A percentile compares a stretch with the other conserved stretches of the same genome.
Evolutionary conservation across 2,113 vertebrate species (phyloP).

Genomic region (Diadophis punctatus): DNA sequence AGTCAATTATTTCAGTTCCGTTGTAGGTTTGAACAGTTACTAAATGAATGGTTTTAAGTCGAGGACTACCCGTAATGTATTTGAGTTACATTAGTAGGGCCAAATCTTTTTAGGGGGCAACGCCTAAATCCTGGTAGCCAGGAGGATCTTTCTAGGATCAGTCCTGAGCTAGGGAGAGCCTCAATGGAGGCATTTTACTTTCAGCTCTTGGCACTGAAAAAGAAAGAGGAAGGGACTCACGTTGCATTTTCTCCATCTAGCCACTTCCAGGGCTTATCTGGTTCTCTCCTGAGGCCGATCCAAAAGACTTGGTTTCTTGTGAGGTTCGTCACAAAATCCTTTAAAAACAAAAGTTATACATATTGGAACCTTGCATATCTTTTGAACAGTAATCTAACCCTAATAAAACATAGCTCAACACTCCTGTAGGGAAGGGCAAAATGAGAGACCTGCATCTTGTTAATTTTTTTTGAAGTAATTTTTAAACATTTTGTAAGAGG

Average conservation of each 20-base stretch:
- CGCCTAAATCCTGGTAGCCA: neutral
- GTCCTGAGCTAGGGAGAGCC: fast-evolving
- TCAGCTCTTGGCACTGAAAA: neutral
- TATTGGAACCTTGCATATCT: neutral
- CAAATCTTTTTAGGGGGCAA: neutral
- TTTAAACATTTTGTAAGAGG: too few species aligned
- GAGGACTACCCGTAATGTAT: neutral
- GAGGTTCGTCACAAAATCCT: neutral
- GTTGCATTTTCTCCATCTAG: neutral
- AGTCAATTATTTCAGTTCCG: neutral
- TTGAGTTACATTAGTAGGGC: neutral
- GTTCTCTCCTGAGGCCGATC: neutral
- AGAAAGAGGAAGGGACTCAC: neutral
- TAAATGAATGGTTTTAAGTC: neutral
- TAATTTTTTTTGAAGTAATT: neutral
- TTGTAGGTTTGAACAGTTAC: too few species aligned
- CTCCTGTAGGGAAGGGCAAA: neutral
- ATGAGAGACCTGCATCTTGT: neutral
- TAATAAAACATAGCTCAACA: neutral
- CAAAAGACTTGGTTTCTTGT: neutral
- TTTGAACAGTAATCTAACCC: neutral
- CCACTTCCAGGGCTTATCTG: neutral
- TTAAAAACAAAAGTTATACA: neutral
- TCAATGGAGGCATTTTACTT: neutral
- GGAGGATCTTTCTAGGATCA: neutral